phyloP scores from a whole-genome alignment of 2,888 invertebrate genomes.

The Apamea anceps region DNA sequence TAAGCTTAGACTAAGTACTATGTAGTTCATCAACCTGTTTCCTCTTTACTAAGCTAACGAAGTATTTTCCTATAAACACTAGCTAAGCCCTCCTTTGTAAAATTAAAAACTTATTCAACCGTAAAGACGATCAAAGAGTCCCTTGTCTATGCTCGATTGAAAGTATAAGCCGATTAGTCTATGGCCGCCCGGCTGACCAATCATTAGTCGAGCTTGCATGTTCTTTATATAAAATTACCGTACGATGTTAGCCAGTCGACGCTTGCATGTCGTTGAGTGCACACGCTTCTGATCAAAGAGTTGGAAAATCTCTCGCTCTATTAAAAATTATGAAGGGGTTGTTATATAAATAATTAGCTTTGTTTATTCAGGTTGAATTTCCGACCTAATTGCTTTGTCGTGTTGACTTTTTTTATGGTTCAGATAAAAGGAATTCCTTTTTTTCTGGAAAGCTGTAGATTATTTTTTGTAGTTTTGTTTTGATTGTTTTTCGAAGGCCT shows the following conservation, averaged over 20 bases:
- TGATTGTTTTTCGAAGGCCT: too few relatives aligned
- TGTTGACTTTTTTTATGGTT: constrained; percentile 36
- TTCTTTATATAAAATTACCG: constrained; percentile 83
- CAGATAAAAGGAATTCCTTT: neutral
- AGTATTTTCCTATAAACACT: constrained; percentile 9
- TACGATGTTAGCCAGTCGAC: constrained; percentile 70
- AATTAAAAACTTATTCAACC: constrained; percentile 74
- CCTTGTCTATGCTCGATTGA: constrained; percentile 77
- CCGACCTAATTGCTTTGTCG: constrained; percentile 52
- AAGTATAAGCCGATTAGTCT: constrained; percentile 83
- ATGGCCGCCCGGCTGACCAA: constrained; percentile 81
- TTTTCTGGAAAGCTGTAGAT: neutral
- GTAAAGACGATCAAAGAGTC: constrained; percentile 82
- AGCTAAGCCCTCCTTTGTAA: constrained; percentile 73
- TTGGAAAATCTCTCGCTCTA: constrained; percentile 69
- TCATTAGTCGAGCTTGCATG: constrained; percentile 78
- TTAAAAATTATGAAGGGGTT: constrained; percentile 65
- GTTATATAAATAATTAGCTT: constrained; percentile 38
- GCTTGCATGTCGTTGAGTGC: constrained; percentile 64
- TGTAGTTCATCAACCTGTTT: constrained; percentile 1
- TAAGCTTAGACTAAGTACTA: constrained; percentile 3
- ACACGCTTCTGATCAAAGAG: constrained; percentile 67
- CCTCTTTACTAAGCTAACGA: constrained; percentile 4
- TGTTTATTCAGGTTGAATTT: constrained; percentile 55
- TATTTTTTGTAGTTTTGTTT: neutral